Base-by-base conservation (phyloP, 2,888 invertebrate species). In the Macrosoma leucophasiata region DNA sequence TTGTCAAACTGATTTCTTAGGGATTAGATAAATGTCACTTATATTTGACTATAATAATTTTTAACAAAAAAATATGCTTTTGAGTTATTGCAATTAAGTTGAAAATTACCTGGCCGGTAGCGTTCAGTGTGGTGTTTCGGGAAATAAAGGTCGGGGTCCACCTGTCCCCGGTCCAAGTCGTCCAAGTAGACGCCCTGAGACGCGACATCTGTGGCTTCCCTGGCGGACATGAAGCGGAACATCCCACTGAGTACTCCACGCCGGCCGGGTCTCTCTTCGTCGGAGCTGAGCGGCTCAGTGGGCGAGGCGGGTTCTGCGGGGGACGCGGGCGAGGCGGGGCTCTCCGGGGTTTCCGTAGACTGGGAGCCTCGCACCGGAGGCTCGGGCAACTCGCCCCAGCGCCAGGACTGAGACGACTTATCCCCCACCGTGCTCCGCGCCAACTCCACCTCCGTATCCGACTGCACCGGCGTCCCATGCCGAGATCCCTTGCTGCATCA, bases 71-170 rank as follows among this genome's bases (percentile, higher is more conserved):
- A 17, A n/a, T 7, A n/a, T 21, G n/a, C n/a, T 4, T 21, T 7
- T 21, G 21, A 7, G n/a, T 4, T 7, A 5, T 5, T 7, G 7
- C 7, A 5, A 12, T 13, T 9, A 14, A 2, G 10, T 8, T 2
- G 4, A 1, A 24, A 31, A 64, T 59, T 39, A 77, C 81, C 72
- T 63, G 86, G 54, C 62, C 87, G 73, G 43, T 75, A 77, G 15
- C 71, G 58, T 19, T 74, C 74, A 1, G 63, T 76, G 78, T 66
- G 88, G 70, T 55, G 94, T 90, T 76, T 98, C 89, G 86, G 97
- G 94, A 56, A 97, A 86, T 60, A 95, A 90, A 48, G 94, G 91
- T 97, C 95, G n/a, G 96, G 97, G 72, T 97, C 95, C 76, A 97
- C 89, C 57, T 91, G 91, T 30, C 95, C 94, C 14, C 93, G 89